Evolutionary conservation across 1,140 invertebrate species (phyloP).

Genomic region (Ladona fulva): DNA sequence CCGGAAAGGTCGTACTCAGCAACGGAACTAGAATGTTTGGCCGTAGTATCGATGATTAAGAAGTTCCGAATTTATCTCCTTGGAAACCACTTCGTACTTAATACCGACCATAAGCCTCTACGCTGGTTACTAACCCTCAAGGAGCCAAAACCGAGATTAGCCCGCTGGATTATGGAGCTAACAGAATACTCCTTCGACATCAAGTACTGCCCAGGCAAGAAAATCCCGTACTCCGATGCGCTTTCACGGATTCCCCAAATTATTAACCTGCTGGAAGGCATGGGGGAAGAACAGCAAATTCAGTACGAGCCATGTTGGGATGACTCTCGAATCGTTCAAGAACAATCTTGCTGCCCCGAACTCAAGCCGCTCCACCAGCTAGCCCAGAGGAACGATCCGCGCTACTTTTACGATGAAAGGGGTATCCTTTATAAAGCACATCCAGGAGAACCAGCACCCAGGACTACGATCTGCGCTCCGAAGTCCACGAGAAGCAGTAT

Average conservation of each 20-base stretch:
- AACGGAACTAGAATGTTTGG: conserved; percentile 38
- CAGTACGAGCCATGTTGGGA: background rate
- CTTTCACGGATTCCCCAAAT: background rate
- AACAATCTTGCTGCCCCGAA: background rate
- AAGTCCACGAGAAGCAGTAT: background rate
- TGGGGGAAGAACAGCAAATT: too few species aligned
- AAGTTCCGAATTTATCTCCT: conserved; percentile 38
- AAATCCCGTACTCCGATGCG: background rate
- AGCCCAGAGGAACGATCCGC: background rate
- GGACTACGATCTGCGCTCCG: background rate
- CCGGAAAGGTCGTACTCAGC: conserved; percentile 37
- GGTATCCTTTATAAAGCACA: background rate
- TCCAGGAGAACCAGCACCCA: background rate
- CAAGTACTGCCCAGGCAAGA: too few species aligned
- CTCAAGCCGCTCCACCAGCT: background rate
- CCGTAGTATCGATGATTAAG: conserved; percentile 35
- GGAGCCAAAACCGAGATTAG: too few species aligned
- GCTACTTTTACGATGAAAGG: background rate
- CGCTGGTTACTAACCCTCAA: background rate
- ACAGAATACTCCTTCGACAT: too few species aligned
- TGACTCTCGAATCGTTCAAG: background rate
- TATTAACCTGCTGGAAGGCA: background rate
- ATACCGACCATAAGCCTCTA: conserved; percentile 36
- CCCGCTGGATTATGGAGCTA: too few species aligned
- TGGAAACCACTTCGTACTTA: conserved; percentile 32